These are phyloP conservation scores for Otocyon megalotis DNA, from an alignment of 2,113 vertebrate genomes.

Conservation along the genomic window DNA sequence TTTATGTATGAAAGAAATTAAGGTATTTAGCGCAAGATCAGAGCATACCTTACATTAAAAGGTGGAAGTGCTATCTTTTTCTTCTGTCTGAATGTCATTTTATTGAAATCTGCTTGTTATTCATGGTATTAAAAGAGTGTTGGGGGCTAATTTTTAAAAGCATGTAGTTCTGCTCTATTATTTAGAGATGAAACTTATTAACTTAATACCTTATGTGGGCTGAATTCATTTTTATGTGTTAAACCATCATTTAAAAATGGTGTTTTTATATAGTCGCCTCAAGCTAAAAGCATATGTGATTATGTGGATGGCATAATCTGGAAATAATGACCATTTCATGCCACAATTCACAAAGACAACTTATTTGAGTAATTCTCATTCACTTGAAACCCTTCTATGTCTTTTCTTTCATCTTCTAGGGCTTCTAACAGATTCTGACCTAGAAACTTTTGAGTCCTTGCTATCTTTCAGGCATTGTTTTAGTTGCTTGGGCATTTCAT, in stretches of 20 bases:
- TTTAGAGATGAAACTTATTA: conserved; percentile 27
- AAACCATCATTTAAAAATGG: background rate
- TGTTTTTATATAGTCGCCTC: background rate
- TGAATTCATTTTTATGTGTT: conserved; percentile 27
- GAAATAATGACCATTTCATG: background rate
- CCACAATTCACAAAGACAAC: background rate
- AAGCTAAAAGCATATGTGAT: background rate
- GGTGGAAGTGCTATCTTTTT: conserved; percentile 23
- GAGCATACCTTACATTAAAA: conserved; percentile 35
- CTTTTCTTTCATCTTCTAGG: background rate
- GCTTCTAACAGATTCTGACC: background rate
- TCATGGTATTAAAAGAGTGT: conserved; percentile 12
- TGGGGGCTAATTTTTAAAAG: background rate
- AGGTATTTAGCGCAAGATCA: conserved; percentile 43
- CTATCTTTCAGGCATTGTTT: background rate
- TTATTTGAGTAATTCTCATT: conserved; percentile 32
- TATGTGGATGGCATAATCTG: background rate
- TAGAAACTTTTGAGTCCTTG: background rate
- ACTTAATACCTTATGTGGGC: background rate
- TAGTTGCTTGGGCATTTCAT: background rate
- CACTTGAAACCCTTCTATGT: background rate
- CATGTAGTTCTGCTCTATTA: background rate
- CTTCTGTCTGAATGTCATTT: conserved; percentile 57
- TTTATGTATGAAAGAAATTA: conserved; percentile 57
- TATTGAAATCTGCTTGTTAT: conserved; percentile 26